A percentile compares a stretch with the other conserved stretches of the same genome.
Evolutionary conservation across 92 coral and sea anemone species (phyloP).

Genomic region (Phenganax marumi): DNA sequence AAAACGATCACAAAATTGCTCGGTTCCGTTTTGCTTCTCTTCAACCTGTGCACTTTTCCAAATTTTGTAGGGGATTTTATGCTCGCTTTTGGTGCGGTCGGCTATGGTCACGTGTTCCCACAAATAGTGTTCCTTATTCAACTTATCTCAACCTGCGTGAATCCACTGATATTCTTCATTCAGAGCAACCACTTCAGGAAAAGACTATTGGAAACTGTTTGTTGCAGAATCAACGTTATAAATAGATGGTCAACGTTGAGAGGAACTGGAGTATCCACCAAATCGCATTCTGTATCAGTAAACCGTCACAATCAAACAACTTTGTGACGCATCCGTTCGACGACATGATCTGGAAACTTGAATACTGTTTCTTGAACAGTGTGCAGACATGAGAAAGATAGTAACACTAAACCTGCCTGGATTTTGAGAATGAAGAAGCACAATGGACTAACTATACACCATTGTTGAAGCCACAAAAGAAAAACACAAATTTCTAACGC

Average conservation of each 20-base stretch:
- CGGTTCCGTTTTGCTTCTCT: constrained; percentile 44
- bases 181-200: constrained; percentile 43
- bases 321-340: neutral
- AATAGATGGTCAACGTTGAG: constrained; percentile 27
- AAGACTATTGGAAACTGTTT: constrained; percentile 2
- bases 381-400: too few relatives aligned
- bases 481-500: too few relatives aligned
- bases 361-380: too few relatives aligned
- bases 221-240: constrained; percentile 13
- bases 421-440: too few relatives aligned
- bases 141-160: constrained; percentile 43
- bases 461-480: too few relatives aligned
- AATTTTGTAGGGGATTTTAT: constrained; percentile 43
- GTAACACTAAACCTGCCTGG: too few relatives aligned
- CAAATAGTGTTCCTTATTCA: constrained; percentile 29
- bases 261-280: constrained; percentile 11
- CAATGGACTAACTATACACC: too few relatives aligned
- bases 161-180: constrained; percentile 45
- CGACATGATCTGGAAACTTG: neutral
- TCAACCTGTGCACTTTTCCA: constrained; percentile 54
- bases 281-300: neutral
- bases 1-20: constrained; percentile 61
- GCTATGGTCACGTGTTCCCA: constrained; percentile 23
- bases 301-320: constrained; percentile 16
- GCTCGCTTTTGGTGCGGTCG: constrained; percentile 37